These are phyloP conservation scores for Hippoglossus stenolepis DNA, from an alignment of 2,113 vertebrate genomes.

Conservation along the genomic window DNA sequence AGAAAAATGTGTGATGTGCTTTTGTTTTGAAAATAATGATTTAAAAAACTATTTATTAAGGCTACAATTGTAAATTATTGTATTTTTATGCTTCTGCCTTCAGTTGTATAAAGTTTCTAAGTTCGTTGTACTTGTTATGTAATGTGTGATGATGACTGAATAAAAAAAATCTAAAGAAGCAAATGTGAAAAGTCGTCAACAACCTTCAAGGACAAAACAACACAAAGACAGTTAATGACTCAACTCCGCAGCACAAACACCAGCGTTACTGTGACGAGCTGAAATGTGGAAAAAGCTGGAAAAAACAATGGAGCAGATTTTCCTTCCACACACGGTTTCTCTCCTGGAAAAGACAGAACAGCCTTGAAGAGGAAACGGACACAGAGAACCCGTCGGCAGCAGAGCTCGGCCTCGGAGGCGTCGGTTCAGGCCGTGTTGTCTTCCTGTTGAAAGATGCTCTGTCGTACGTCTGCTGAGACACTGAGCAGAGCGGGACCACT, in stretches of 20 bases:
- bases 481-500: background rate
- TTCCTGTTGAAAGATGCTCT: slow-evolving; percentile 2
- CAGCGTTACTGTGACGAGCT: background rate
- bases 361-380: slow-evolving; percentile 25
- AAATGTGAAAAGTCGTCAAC: slow-evolving; percentile 8
- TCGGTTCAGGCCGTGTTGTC: background rate
- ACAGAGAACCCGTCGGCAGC: slow-evolving; percentile 4
- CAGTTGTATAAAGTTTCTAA: no score
- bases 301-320: no score
- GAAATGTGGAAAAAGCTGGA: background rate
- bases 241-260: background rate
- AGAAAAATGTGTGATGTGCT: no score
- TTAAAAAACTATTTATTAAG: no score
- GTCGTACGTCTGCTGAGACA: background rate
- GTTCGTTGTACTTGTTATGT: background rate
- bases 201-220: slow-evolving; percentile 10
- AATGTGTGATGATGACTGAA: no score
- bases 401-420: no score
- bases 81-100: no score
- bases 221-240: background rate
- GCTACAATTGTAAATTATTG: no score
- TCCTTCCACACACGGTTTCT: background rate
- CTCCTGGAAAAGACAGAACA: background rate
- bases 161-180: no score
- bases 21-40: no score